Evolutionary conservation across 1,140 invertebrate species (phyloP).

Genomic region (Babylonia areolata): DNA sequence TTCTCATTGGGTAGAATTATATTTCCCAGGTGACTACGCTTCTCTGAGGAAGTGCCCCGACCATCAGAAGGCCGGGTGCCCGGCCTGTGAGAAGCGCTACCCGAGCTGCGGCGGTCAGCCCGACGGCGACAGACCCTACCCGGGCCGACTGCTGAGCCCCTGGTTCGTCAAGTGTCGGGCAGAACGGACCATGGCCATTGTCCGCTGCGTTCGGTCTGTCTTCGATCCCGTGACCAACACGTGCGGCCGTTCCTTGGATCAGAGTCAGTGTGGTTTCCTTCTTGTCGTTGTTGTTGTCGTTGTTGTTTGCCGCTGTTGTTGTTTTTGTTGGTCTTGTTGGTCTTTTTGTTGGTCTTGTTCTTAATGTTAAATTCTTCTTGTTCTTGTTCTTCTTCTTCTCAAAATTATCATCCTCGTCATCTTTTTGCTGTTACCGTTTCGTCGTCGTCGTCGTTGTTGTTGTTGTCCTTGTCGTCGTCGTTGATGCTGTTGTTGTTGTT

Average conservation of each 20-base stretch:
- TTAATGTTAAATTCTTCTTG: too few species aligned
- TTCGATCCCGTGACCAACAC: slow-evolving; percentile 55
- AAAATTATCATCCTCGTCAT: too few species aligned
- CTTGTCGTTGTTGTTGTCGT: too few species aligned
- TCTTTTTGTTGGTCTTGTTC: too few species aligned
- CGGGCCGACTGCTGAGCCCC: slow-evolving; percentile 45
- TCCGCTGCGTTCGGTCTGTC: slow-evolving; percentile 53
- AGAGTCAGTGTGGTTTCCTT: slow-evolving; percentile 41
- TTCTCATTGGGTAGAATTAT: too few species aligned
- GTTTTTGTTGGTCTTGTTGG: too few species aligned
- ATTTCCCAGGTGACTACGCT: slow-evolving; percentile 43
- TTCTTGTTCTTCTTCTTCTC: too few species aligned
- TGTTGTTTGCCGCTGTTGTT: too few species aligned
- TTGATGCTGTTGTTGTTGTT: too few species aligned
- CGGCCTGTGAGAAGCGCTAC: slow-evolving; percentile 54
- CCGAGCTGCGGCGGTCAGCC: slow-evolving; percentile 54
- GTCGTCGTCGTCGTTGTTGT: too few species aligned
- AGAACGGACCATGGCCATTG: slow-evolving; percentile 51
- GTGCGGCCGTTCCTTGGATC: slow-evolving; percentile 54
- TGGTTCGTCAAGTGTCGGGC: slow-evolving; percentile 55
- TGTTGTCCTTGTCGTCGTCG: too few species aligned
- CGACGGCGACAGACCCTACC: slow-evolving; percentile 54
- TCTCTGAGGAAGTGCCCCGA: slow-evolving; percentile 31
- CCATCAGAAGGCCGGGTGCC: slow-evolving; percentile 43
- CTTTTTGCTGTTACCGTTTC: not conserved